Evolutionary conservation across 2,113 vertebrate genomes (phyloP).

Genomic region (Thryonomys swinderianus): DNA sequence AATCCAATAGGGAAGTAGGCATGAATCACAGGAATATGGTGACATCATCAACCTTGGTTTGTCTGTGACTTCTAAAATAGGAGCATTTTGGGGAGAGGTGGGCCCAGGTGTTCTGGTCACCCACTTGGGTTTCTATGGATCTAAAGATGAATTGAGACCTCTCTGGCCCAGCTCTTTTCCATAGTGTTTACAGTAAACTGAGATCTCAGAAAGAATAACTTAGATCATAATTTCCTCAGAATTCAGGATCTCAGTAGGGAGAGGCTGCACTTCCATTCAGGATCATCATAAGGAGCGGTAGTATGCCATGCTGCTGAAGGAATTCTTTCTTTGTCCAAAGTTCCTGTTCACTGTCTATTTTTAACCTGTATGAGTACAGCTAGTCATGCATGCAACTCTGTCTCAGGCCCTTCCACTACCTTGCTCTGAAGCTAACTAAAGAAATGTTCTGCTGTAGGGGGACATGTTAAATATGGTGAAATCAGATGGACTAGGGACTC

Average conservation of each 20-base stretch:
- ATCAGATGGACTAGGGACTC: neutral
- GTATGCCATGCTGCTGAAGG: neutral
- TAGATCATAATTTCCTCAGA: neutral
- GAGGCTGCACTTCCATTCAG: neutral
- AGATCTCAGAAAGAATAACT: neutral
- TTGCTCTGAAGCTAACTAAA: neutral
- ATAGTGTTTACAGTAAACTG: neutral
- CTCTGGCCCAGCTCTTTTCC: neutral
- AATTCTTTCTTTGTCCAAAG: neutral
- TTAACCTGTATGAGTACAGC: neutral
- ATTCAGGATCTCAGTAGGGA: neutral
- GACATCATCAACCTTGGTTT: neutral
- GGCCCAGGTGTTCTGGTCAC: neutral
- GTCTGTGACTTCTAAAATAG: neutral
- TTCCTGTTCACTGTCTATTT: neutral
- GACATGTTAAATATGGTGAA: accelerated
- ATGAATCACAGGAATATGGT: neutral
- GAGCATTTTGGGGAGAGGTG: neutral
- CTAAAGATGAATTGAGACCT: neutral
- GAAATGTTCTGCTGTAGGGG: neutral
- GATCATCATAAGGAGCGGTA: neutral
- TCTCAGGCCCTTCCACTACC: neutral
- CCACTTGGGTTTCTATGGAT: neutral
- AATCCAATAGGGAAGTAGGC: neutral
- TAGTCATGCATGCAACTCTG: neutral